Percentiles rank a stretch among this genome's conserved stretches.
phyloP scores from a whole-genome alignment of 2,888 invertebrate genomes.

The Steinernema carpocapsae region DNA sequence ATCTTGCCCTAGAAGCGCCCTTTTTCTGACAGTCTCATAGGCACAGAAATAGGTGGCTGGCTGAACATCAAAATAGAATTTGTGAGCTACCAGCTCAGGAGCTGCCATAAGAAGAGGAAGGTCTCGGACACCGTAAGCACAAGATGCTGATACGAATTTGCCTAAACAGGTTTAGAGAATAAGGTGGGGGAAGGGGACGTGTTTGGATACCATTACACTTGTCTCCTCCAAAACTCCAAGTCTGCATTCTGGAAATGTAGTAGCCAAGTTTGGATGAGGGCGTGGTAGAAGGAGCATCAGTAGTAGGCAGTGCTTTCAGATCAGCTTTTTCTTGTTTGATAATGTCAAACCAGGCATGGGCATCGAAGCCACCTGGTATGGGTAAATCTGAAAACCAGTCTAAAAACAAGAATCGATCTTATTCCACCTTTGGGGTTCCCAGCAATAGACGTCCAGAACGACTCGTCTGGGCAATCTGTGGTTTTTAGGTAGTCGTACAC shows the following conservation, averaged over 20 bases:
- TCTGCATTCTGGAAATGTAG: slow-evolving; percentile 8
- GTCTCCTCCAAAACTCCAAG: not conserved
- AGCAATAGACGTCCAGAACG: slow-evolving; percentile 45
- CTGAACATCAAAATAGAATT: slow-evolving; percentile 65
- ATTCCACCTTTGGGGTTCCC: slow-evolving; percentile 46
- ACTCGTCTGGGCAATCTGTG: slow-evolving; percentile 42
- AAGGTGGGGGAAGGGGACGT: not conserved
- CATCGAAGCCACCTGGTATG: slow-evolving; percentile 33
- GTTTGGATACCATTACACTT: not conserved
- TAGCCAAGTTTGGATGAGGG: no score
- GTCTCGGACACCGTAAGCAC: slow-evolving; percentile 68
- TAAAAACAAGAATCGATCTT: no score
- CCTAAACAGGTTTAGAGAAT: slow-evolving; percentile 49
- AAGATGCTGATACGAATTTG: slow-evolving; percentile 64
- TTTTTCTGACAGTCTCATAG: not conserved
- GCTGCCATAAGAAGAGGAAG: slow-evolving; percentile 58
- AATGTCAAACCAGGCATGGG: not conserved
- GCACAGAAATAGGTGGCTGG: slow-evolving; percentile 64
- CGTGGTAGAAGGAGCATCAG: not conserved
- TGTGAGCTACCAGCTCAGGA: slow-evolving; percentile 69
- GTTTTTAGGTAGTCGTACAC: slow-evolving; percentile 38
- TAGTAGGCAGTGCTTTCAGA: not conserved
- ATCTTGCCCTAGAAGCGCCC: not conserved
- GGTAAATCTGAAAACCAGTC: not conserved
- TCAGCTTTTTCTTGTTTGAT: not conserved